A percentile compares a stretch with the other conserved stretches of the same genome.
Evolutionary conservation across 2,888 invertebrate species (phyloP).

Genomic region (Parapristionchus giblindavisi): DNA sequence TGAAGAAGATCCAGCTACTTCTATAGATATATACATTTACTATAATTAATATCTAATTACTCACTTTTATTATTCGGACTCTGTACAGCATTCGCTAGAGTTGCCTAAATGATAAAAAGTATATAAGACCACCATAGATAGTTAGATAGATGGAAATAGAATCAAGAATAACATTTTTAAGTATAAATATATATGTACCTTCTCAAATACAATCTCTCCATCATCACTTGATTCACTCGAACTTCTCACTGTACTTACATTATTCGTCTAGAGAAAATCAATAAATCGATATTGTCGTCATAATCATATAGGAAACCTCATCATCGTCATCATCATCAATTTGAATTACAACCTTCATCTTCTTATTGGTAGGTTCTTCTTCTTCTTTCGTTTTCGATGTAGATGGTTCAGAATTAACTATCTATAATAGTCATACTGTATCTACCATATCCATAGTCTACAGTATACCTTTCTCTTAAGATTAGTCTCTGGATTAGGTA

Average conservation of each 20-base stretch:
- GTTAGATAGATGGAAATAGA: background rate
- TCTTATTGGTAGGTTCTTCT: slow-evolving; percentile 18
- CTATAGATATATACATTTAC: background rate
- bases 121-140: background rate
- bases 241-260: slow-evolving; percentile 3
- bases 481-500: slow-evolving; percentile 1
- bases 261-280: background rate
- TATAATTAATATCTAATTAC: background rate
- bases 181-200: no score
- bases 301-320: background rate
- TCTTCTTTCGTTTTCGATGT: background rate
- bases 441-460: background rate
- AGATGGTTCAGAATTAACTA: background rate
- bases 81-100: slow-evolving; percentile 10
- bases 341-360: background rate
- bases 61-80: slow-evolving; percentile 7
- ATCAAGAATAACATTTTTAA: background rate
- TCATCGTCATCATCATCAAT: background rate
- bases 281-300: background rate
- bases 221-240: slow-evolving; percentile 23
- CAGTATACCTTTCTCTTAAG: slow-evolving; percentile 2
- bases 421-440: background rate
- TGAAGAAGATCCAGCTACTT: background rate
- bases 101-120: background rate
- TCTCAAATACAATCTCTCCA: background rate